Evolutionary conservation across 1,140 invertebrate genomes (phyloP).

Genomic region (Helicoverpa armigera): DNA sequence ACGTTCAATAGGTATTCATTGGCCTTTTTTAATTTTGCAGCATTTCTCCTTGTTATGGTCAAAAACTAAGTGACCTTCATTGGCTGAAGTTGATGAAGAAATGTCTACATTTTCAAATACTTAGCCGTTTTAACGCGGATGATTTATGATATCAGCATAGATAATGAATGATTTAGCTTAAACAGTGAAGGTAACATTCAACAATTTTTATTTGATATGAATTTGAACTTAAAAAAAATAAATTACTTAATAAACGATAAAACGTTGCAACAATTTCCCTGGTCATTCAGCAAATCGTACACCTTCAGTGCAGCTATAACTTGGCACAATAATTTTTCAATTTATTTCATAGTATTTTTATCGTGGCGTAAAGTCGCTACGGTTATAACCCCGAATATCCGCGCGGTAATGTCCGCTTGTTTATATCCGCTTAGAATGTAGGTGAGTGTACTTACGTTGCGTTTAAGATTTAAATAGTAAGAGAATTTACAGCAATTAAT

Average conservation of each 20-base stretch:
- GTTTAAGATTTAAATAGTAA: neutral
- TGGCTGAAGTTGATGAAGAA: neutral
- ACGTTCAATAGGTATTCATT: conserved; percentile 19
- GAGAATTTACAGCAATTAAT: too few species aligned
- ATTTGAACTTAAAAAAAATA: too few species aligned
- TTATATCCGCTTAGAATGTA: neutral
- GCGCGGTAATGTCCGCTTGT: conserved; percentile 8
- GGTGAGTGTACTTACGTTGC: neutral
- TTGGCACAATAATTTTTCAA: conserved; percentile 43
- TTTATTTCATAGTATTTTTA: conserved; percentile 49
- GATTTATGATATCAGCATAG: too few species aligned
- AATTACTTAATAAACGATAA: too few species aligned
- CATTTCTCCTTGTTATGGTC: too few species aligned
- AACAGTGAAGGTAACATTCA: neutral
- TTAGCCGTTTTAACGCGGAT: too few species aligned
- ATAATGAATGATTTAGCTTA: too few species aligned
- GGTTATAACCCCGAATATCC: conserved; percentile 21
- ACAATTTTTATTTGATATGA: too few species aligned
- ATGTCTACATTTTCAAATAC: too few species aligned
- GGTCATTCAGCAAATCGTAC: conserved; percentile 5
- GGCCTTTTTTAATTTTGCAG: neutral
- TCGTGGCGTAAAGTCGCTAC: conserved; percentile 24
- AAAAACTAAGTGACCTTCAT: too few species aligned
- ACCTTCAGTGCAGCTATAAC: conserved; percentile 36
- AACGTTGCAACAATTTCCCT: conserved; percentile 6